Evolutionary conservation across 2,797 vertebrate genomes (phyloP), one percentile per base, ranked within the genome.

Genomic region (Novumbra hubbsi): DNA sequence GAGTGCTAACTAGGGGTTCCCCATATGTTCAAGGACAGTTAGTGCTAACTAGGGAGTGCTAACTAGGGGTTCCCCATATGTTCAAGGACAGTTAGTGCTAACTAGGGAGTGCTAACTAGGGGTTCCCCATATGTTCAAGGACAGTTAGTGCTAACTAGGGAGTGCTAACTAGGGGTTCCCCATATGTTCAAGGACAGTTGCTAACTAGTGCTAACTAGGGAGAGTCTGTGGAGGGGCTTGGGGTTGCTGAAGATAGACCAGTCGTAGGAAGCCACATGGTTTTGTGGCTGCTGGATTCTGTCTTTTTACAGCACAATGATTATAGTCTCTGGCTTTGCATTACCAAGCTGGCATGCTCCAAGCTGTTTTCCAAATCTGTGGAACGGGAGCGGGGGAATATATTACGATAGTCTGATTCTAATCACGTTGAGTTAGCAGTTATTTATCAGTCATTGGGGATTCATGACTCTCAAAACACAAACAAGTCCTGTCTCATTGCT

Each of bases 251-350:
- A 84, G 86, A 86, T 52, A 83, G 82, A 91, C 88, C 91, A 30
- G 88, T 85, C 84, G 89, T 89, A 92, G 88, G 90, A 90, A 86
- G 90, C 90, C 89, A 89, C 88, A 88, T 90, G 90, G 90, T 91
- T 92, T 8, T 92, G 92, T 73, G 91, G 92, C 87, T 87, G 86
- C 89, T 88, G 92, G 90, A 92, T 93, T 81, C 91, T 88, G 90
- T 90, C 88, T 89, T 92, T 92, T 94, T 93, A 92, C 90, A 91
- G 92, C 86, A 86, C 81, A 84, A 81, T 93, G 92, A 94, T 95
- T 94, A 94, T 89, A 94, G 91, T 81, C 91, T 92, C 83, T 85
- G 38, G 79, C 86, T 86, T 50, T 9, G 86, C 92, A 93, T 94
- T 93, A 90, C 90, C 91, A 92, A 91, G 88, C 91, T 92, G 88